Conservation (phyloP, 2,113 vertebrate genomes). For the Phyllopteryx taeniolatus region DNA sequence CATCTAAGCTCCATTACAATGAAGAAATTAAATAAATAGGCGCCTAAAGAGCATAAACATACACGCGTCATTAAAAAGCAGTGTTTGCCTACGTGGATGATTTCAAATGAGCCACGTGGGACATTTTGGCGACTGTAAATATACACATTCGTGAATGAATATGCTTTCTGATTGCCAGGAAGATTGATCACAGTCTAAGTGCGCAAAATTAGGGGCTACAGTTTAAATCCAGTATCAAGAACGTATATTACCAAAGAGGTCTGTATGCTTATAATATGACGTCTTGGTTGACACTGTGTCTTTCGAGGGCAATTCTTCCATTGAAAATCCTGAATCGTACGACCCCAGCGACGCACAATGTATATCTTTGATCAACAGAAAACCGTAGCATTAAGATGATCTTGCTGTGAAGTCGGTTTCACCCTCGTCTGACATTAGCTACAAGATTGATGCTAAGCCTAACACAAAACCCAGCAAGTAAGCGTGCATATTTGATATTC, state of each 20-base stretch:
- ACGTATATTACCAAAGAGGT: not conserved
- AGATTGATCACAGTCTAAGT: not conserved
- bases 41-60: conserved; percentile 79
- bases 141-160: conserved; percentile 65
- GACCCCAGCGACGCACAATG: too few relatives aligned
- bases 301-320: too few relatives aligned
- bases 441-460: too few relatives aligned
- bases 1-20: conserved; percentile 88
- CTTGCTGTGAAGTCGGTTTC: too few relatives aligned
- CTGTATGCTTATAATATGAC: too few relatives aligned
- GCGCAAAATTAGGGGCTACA: not conserved
- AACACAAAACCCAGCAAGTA: too few relatives aligned
- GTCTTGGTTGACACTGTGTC: too few relatives aligned
- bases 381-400: too few relatives aligned
- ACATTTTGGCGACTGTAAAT: conserved; percentile 58
- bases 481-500: too few relatives aligned
- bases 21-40: conserved; percentile 86
- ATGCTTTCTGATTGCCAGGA: conserved; percentile 39
- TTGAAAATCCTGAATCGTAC: too few relatives aligned
- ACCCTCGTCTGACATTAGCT: too few relatives aligned
- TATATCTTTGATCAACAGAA: too few relatives aligned
- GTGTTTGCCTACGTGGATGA: conserved; percentile 70
- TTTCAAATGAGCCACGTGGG: conserved; percentile 40
- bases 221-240: not conserved
- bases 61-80: conserved; percentile 81